A percentile compares a stretch with the other conserved stretches of the same genome.
Conservation (phyloP, 2,113 vertebrate species). For the Psilopogon haemacephalus region DNA sequence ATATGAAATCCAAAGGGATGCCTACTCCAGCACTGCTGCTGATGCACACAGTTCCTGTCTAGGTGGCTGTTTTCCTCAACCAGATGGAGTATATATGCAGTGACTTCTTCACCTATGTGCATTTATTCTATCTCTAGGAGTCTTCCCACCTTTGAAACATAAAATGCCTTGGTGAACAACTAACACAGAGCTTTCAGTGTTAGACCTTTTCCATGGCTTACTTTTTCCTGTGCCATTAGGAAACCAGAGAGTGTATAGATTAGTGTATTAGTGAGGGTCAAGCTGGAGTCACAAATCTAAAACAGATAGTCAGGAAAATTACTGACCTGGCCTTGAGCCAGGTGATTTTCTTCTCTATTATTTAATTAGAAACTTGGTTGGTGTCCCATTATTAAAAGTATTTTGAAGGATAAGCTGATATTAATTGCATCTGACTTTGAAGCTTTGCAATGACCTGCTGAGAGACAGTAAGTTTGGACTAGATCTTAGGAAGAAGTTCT, state of each 20-base stretch:
- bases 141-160: not conserved
- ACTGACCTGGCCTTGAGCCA: constrained; percentile 12
- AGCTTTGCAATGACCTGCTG: not conserved
- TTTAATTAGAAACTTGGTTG: constrained; percentile 24
- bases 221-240: not conserved
- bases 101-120: not conserved
- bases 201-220: not conserved
- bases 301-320: constrained; percentile 46
- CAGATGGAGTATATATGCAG: not conserved
- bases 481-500: no score
- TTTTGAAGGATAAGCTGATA: not conserved
- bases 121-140: not conserved
- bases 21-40: not conserved
- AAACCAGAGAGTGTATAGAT: not conserved
- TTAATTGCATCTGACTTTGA: not conserved
- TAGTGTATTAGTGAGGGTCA: not conserved
- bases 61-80: not conserved
- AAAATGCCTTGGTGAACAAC: not conserved
- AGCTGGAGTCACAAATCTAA: not conserved
- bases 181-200: not conserved
- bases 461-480: no score
- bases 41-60: not conserved
- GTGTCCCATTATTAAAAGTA: not conserved
- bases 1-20: constrained; percentile 2
- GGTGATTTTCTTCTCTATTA: not conserved